Evolutionary conservation across 2,888 invertebrate species (phyloP).

Genomic region (Crepidodera aurea): DNA sequence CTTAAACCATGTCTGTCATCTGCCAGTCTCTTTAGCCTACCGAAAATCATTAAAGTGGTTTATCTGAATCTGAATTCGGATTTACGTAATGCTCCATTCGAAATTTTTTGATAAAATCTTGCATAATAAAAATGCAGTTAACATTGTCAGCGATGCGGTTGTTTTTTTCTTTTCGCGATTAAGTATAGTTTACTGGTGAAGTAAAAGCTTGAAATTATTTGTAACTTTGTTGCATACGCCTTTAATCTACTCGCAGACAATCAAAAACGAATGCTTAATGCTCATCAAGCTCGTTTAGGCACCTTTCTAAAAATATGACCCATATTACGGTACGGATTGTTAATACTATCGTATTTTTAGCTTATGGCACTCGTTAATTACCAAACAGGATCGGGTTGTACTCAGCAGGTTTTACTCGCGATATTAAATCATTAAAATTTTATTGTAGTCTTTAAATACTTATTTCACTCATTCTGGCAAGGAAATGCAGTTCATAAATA

Average conservation of each 20-base stretch:
- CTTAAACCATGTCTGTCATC: background rate
- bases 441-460: background rate
- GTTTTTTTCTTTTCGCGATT: constrained; percentile 17
- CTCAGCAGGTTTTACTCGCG: background rate
- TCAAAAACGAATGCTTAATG: background rate
- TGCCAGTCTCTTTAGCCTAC: background rate
- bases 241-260: background rate
- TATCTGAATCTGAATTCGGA: constrained; percentile 15
- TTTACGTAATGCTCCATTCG: constrained; percentile 18
- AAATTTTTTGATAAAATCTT: constrained; percentile 21
- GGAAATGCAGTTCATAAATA: no score
- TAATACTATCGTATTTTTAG: background rate
- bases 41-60: constrained; percentile 2
- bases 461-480: background rate
- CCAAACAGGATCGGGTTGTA: background rate
- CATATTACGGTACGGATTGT: background rate
- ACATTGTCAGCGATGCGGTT: constrained; percentile 6
- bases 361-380: background rate
- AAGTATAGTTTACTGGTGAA: constrained; percentile 1
- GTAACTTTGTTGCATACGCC: background rate
- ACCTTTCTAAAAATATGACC: constrained; percentile 3
- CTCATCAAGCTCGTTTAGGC: background rate
- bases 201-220: constrained; percentile 9
- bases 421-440: background rate
- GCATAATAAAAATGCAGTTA: constrained; percentile 24